Conservation (phyloP, 2,113 vertebrate genomes). For the Chamaea fasciata region DNA sequence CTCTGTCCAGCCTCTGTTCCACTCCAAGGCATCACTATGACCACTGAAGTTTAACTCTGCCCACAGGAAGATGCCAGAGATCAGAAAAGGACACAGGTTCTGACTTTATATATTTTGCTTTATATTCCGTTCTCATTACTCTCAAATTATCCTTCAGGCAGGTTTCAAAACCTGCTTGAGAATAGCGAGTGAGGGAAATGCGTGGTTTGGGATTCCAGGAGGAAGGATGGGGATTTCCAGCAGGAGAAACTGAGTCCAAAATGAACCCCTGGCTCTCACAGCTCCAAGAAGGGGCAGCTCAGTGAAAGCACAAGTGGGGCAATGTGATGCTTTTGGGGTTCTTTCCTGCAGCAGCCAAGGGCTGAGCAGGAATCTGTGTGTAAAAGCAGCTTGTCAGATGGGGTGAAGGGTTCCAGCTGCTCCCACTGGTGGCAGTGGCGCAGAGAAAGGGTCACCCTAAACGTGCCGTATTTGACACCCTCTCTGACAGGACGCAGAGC, state of each 20-base stretch:
- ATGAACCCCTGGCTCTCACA: not conserved
- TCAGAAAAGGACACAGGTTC: not conserved
- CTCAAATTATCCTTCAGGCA: not conserved
- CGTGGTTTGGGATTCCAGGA: slow-evolving; percentile 7
- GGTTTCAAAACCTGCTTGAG: not conserved
- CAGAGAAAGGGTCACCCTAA: not conserved
- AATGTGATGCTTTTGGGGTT: not conserved
- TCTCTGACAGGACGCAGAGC: not conserved
- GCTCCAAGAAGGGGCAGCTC: not conserved
- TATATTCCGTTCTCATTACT: not conserved
- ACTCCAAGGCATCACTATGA: not conserved
- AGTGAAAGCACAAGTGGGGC: not conserved
- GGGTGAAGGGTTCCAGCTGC: not conserved
- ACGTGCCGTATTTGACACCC: not conserved
- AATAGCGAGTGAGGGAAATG: slow-evolving; percentile 13
- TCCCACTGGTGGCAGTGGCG: not conserved
- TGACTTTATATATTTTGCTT: not conserved
- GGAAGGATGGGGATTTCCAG: slow-evolving; percentile 33
- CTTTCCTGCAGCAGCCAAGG: not conserved
- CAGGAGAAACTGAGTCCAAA: slow-evolving; percentile 2
- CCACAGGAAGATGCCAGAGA: not conserved
- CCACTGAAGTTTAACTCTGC: not conserved
- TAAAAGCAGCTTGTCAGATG: not conserved
- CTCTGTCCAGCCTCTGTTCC: not conserved
- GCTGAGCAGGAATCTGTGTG: not conserved